Evolutionary conservation across 2,797 vertebrate genomes (phyloP), one percentile per base, ranked within the genome.

Genomic region (Phaenicophaeus curvirostris): DNA sequence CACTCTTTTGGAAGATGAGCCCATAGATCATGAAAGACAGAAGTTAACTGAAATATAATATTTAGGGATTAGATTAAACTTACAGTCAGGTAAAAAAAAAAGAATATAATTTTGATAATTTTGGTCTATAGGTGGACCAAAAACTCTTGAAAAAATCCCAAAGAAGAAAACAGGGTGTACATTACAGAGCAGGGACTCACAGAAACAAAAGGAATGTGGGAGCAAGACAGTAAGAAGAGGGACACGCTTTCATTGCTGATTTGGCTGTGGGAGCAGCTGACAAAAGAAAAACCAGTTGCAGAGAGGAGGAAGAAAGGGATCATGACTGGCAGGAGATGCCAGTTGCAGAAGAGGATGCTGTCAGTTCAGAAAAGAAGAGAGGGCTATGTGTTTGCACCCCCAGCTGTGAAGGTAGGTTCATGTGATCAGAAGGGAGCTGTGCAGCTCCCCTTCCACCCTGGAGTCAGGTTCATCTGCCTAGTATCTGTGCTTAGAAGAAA

Each of bases 41-140:
- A 94, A 81, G 69, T 51, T 84, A 93, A 51, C 46, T 78, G 76
- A 84, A 94, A 85, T 95, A 94, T 89, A 94, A 87, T 94, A 94
- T 89, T 93, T 83, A 77, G 54, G 33, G 19, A 68, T 80, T 80
- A 5, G 16, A 65, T 62, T 68, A 93, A 83, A 61, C 27, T 33
- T 73, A 30, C 23, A 51, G 23, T 58, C 63, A 80, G 20, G 69
- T 46, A 20, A 37, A 18, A 16, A 11, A 44, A 18, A 14, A 31
- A 58, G 10, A 25, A 30, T 5, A 48, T 8, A 15, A 42, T 3
- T 90, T 78, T 42, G 8, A 48, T 8, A 13, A 42, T 4, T 90
- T 78, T 48, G 8, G 23, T 78, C 5, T 16, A 58, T 72, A 31
- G 37, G 25, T 85, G 39, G 48, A 73, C 39, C 39, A 39, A 39